phyloP scores from a whole-genome alignment of 2,797 vertebrate species.

The Poeciliopsis gracilis region DNA sequence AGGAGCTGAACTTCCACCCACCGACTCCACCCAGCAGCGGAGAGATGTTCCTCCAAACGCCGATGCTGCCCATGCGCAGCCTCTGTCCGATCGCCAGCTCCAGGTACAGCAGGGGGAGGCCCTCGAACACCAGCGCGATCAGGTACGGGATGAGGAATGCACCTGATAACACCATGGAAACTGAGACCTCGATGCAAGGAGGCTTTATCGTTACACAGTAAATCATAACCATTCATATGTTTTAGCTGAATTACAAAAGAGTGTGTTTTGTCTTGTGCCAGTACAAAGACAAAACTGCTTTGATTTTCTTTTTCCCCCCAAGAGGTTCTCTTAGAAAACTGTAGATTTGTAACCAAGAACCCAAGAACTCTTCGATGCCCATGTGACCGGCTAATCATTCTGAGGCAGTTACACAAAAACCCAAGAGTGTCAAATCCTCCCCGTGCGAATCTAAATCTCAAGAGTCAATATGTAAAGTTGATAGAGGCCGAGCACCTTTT shows the following conservation, averaged over 20 bases:
- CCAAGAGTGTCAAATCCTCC: not conserved
- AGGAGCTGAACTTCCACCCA: conserved; percentile 49
- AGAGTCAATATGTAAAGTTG: conserved; percentile 27
- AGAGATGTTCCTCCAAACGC: conserved; percentile 88
- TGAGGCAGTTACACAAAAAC: not conserved
- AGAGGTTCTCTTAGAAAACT: not conserved
- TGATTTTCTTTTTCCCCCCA: not conserved
- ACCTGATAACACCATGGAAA: conserved; percentile 70
- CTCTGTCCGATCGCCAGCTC: conserved; percentile 90
- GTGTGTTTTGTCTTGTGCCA: too few species aligned
- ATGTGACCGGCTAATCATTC: not conserved
- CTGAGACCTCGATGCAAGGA: not conserved
- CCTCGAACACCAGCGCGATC: conserved; percentile 87
- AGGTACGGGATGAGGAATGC: conserved; percentile 93
- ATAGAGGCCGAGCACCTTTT: conserved; percentile 12
- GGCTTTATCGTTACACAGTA: not conserved
- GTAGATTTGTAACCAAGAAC: not conserved
- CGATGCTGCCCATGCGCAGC: conserved; percentile 84
- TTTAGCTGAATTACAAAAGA: not conserved
- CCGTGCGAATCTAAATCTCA: conserved; percentile 4
- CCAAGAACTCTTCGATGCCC: not conserved
- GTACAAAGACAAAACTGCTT: too few species aligned
- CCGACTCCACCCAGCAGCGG: conserved; percentile 88
- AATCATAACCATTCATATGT: not conserved
- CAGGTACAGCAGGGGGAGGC: conserved; percentile 88